Evolutionary conservation across 2,113 vertebrate species (phyloP).

Genomic region (Nothoprocta pentlandii): DNA sequence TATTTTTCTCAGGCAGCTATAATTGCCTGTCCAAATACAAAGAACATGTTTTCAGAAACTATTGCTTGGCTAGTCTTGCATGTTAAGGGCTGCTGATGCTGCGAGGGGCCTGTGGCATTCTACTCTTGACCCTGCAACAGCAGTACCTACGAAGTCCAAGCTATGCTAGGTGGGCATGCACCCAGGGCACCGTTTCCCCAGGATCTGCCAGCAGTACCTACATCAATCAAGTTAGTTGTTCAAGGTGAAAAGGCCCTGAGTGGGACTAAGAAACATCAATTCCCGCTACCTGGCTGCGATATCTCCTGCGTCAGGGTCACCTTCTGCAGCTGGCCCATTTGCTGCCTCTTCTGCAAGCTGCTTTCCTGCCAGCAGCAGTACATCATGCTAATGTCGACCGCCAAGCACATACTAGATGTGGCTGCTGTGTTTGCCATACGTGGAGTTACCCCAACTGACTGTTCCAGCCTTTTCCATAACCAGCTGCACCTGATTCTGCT

Average conservation of each 20-base stretch:
- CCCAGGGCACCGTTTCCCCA: neutral
- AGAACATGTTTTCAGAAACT: neutral
- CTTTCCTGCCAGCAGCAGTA: slow-evolving; percentile 30
- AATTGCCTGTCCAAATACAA: neutral
- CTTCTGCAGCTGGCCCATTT: neutral
- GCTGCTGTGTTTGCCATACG: neutral
- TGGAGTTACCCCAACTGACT: neutral
- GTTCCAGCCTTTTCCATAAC: neutral
- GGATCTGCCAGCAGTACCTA: neutral
- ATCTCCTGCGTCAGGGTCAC: slow-evolving; percentile 20
- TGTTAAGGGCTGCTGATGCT: neutral
- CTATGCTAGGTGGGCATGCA: neutral
- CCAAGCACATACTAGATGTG: neutral
- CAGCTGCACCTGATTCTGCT: neutral
- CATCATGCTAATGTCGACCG: neutral
- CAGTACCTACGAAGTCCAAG: neutral
- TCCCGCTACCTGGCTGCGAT: slow-evolving; percentile 2
- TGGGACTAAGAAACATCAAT: neutral
- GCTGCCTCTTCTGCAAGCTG: neutral
- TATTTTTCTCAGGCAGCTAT: neutral
- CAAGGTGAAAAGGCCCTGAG: neutral
- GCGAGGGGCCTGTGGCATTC: neutral
- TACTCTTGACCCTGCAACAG: neutral
- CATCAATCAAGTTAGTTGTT: neutral
- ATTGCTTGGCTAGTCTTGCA: neutral